Conservation (phyloP, 2,113 vertebrate species). For the Henicopernis longicauda region DNA sequence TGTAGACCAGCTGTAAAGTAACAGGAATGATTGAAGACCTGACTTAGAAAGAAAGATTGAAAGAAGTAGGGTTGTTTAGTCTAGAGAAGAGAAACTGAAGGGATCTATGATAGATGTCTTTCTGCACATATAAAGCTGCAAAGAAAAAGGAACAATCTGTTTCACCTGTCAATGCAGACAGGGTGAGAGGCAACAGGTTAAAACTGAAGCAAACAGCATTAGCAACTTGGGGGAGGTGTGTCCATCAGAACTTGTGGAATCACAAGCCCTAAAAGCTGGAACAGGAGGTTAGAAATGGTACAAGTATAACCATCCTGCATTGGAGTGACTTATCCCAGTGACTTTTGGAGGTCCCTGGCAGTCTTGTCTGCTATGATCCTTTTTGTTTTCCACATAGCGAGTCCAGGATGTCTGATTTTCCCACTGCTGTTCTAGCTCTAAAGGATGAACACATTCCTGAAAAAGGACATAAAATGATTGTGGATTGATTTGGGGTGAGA, state of each 20-base stretch:
- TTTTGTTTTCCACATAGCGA: background rate
- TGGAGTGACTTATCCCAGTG: background rate
- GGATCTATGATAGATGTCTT: background rate
- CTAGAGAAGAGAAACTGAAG: slow-evolving; percentile 32
- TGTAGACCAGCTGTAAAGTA: slow-evolving; percentile 40
- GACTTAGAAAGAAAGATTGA: slow-evolving; percentile 21
- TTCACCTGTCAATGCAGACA: background rate
- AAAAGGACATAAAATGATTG: background rate
- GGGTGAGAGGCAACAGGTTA: background rate
- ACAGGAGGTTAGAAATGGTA: background rate
- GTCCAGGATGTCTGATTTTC: background rate
- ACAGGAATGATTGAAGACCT: slow-evolving; percentile 33
- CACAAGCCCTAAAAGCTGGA: background rate
- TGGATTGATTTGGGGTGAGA: background rate
- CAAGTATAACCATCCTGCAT: background rate
- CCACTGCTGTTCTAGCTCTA: background rate
- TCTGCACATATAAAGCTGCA: background rate
- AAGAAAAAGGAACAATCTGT: background rate
- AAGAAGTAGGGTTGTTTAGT: slow-evolving; percentile 51
- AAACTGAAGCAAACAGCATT: background rate
- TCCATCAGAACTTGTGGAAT: background rate
- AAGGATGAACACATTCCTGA: background rate
- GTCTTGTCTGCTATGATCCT: background rate
- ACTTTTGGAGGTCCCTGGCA: background rate
- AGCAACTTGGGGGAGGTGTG: rapidly evolving